These are phyloP conservation scores for Sinocyclocheilus grahami DNA, from an alignment of 2,113 vertebrate genomes.

Conservation along the genomic window DNA sequence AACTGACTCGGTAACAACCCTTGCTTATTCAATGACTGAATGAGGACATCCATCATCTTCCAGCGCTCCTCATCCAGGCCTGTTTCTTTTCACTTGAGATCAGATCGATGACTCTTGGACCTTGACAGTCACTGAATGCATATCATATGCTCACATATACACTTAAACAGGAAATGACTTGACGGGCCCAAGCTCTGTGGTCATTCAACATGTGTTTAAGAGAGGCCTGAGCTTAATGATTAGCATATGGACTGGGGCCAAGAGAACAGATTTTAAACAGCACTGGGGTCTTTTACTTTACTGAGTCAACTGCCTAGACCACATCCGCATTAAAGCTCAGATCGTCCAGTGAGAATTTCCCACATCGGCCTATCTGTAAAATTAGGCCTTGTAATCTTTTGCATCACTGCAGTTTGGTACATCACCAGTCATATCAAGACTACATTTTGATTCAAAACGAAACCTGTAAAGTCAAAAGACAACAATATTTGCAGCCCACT, in stretches of 20 bases:
- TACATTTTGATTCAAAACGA: background rate
- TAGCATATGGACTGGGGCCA: constrained; percentile 28
- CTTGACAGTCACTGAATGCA: background rate
- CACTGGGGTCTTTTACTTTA: background rate
- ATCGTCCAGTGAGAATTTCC: background rate
- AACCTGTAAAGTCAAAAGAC: background rate
- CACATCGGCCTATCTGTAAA: background rate
- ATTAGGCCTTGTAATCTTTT: background rate
- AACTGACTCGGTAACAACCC: background rate
- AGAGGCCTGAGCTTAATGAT: constrained; percentile 1
- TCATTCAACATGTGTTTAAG: constrained; percentile 20
- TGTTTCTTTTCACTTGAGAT: constrained; percentile 9
- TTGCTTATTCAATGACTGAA: background rate
- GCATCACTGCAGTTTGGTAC: background rate
- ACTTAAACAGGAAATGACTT: constrained; percentile 28
- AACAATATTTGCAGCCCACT: background rate
- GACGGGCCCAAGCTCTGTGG: background rate
- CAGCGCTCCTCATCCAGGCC: background rate
- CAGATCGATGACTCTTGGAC: background rate
- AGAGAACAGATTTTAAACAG: constrained; percentile 24
- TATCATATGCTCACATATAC: background rate
- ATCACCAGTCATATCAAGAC: background rate
- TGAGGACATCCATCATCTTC: background rate
- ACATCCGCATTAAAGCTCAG: background rate
- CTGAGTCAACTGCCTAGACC: constrained; percentile 9